Conservation (phyloP, 1,140 invertebrate species). For the Mya arenaria region DNA sequence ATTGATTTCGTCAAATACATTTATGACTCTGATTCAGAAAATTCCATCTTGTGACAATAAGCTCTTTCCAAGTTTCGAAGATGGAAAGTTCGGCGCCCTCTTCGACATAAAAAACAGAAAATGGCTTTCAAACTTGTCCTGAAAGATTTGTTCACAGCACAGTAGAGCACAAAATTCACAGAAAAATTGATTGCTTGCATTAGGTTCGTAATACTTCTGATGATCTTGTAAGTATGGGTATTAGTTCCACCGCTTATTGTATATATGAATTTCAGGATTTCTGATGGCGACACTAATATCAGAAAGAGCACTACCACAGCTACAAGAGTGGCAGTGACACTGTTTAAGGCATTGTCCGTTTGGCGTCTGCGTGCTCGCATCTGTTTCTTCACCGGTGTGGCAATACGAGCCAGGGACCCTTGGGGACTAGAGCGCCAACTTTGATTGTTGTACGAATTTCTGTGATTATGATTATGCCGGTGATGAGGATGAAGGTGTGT, state of each 20-base stretch:
- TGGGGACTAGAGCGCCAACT: slow-evolving; percentile 35
- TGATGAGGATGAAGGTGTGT: background rate
- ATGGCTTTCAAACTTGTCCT: slow-evolving; percentile 72
- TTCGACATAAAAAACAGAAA: slow-evolving; percentile 66
- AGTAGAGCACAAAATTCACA: slow-evolving; percentile 79
- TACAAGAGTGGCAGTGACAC: slow-evolving; percentile 78
- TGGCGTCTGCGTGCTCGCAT: slow-evolving; percentile 43
- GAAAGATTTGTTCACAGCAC: slow-evolving; percentile 79
- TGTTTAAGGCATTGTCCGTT: slow-evolving; percentile 74
- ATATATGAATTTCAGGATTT: slow-evolving; percentile 75
- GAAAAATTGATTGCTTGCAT: slow-evolving; percentile 80
- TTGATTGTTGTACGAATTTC: slow-evolving; percentile 6
- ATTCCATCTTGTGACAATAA: slow-evolving; percentile 45
- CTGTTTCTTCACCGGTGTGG: slow-evolving; percentile 37
- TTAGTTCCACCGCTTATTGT: slow-evolving; percentile 33
- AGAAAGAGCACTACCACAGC: slow-evolving; percentile 78
- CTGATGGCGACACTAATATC: slow-evolving; percentile 78
- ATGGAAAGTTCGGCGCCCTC: slow-evolving; percentile 21
- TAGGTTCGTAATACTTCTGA: slow-evolving; percentile 75
- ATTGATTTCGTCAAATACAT: background rate
- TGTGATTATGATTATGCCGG: background rate
- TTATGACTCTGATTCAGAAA: slow-evolving; percentile 52
- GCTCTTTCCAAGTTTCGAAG: slow-evolving; percentile 40
- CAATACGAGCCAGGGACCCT: background rate
- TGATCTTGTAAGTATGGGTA: slow-evolving; percentile 61